Evolutionary conservation across 2,888 invertebrate species (phyloP).

Genomic region (Pyrrhosoma nymphula): DNA sequence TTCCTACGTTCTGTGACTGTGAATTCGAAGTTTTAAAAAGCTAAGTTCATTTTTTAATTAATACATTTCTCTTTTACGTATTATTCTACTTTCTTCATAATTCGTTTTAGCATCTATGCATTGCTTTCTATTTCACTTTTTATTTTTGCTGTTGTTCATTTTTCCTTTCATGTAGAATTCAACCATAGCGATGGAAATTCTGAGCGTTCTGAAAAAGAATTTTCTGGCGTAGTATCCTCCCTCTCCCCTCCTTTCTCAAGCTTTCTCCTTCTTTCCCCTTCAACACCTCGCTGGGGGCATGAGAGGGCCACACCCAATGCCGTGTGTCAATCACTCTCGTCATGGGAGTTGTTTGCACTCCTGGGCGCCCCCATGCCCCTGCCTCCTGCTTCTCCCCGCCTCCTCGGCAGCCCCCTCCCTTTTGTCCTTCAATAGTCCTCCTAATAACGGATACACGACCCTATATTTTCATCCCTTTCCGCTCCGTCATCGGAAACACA

Average conservation of each 20-base stretch:
- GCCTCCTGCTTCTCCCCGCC: background rate
- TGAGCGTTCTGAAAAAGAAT: too few species aligned
- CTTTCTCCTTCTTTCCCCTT: background rate
- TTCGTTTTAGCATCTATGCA: too few species aligned
- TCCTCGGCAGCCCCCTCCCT: background rate
- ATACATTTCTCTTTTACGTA: too few species aligned
- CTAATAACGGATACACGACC: background rate
- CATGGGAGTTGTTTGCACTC: background rate
- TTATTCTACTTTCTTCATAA: too few species aligned
- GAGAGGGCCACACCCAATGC: background rate
- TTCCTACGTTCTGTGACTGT: too few species aligned
- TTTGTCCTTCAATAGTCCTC: background rate
- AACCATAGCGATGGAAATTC: too few species aligned
- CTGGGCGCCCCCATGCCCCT: background rate
- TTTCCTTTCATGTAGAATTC: too few species aligned
- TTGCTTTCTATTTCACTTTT: too few species aligned
- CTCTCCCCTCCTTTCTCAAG: background rate
- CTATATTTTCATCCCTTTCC: background rate
- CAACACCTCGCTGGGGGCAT: background rate
- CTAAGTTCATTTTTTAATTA: too few species aligned
- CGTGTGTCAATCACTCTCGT: conserved; percentile 16
- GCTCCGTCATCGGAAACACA: background rate
- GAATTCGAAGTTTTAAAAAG: too few species aligned
- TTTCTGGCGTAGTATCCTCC: too few species aligned
- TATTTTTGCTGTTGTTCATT: too few species aligned